phyloP scores from a whole-genome alignment of 2,113 vertebrate species.

The Climacteris rufus region DNA sequence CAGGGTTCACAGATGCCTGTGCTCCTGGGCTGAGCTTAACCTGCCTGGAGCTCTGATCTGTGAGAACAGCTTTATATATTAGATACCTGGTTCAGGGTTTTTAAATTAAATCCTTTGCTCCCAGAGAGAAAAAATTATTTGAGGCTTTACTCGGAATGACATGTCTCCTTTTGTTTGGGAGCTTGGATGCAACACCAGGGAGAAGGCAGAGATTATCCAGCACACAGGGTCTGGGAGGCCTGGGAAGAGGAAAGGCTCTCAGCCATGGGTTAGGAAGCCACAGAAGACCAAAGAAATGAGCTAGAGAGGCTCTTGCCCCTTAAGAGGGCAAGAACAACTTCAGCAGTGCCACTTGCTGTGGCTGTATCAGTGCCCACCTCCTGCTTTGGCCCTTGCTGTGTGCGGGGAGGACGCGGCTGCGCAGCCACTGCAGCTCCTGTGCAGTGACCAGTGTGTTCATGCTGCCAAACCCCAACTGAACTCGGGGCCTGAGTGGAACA shows the following conservation, averaged over 20 bases:
- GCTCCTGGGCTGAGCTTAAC: background rate
- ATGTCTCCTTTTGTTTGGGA: background rate
- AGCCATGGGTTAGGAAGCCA: background rate
- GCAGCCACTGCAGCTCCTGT: background rate
- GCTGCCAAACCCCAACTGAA: background rate
- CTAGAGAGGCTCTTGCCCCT: background rate
- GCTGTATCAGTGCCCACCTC: background rate
- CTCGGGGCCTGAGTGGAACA: background rate
- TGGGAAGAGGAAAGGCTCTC: background rate
- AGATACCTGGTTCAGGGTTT: background rate
- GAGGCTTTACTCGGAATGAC: background rate
- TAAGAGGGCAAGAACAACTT: background rate
- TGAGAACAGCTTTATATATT: background rate
- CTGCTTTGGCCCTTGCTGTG: background rate
- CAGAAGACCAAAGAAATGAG: background rate
- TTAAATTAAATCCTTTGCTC: background rate
- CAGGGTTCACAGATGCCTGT: background rate
- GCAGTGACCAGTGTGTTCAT: background rate
- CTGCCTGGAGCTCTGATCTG: background rate
- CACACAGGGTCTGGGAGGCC: background rate
- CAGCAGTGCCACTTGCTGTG: background rate
- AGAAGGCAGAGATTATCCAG: background rate
- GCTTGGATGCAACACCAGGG: background rate
- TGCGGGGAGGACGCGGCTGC: accelerated
- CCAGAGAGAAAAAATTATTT: background rate